Base-by-base conservation (phyloP, 2,888 invertebrate species). In the Pachycephus smyrnensis region DNA sequence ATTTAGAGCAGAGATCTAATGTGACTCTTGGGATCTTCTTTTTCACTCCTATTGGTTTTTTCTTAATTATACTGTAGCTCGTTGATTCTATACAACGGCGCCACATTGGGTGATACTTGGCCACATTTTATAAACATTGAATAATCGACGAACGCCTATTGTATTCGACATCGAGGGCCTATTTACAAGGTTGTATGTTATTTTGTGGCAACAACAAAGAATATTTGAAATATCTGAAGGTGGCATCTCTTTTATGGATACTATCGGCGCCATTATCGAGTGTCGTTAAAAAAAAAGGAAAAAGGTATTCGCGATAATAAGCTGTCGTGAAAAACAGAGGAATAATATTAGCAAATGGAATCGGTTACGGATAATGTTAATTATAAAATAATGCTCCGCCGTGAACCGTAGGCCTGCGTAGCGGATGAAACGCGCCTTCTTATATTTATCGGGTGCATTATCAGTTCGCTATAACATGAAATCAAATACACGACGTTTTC, bases 121-220 rank as follows among this genome's bases (percentile, higher is more conserved):
- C 55, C 15, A 55, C 55, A 55, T 55, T 55, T 84, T 55, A 82
- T 82, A 80, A 75, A 78, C 68, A 76, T 77, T 80, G 83, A 82
- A 84, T 83, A 82, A 86, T 82, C 73, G 80, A 79, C 75, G 73
- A 83, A 81, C 69, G 86, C 87, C 87, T 86, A 86, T 73, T 77
- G 35, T 71, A 33, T 23, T 71, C 71, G 6, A 71, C 33, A 71
- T 68, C 69, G 69, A 80, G 75, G 85, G 83, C 84, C 84, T 84
- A 84, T 76, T 76, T 77, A 76, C 75, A 80, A 82, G 73, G 69
- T 76, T 80, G 80, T 79, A 73, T 40, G 55, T 74, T 80, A 69
- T 77, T 79, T 74, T 73, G 37, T 79, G 75, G 30, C 31, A 69
- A 71, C 75, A 69, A 40, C 68, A 31, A 73, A 73, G 12, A 73